Conservation (phyloP, 2,888 invertebrate genomes). For the Petrolisthes cinctipes region DNA sequence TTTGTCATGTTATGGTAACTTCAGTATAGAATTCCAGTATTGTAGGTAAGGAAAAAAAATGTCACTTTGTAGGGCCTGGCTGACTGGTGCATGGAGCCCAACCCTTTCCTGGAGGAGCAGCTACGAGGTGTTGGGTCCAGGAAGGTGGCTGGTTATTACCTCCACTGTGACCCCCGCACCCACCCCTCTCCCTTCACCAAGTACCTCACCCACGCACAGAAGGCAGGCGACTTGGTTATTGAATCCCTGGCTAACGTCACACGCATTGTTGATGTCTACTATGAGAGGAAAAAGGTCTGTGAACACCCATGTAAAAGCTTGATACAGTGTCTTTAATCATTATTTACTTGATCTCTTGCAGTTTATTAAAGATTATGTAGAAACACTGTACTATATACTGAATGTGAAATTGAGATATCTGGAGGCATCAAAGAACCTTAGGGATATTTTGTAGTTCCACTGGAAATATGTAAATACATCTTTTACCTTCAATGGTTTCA, state of each 20-base stretch:
- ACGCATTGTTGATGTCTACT: conserved; percentile 73
- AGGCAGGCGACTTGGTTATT: conserved; percentile 76
- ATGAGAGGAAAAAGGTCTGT: conserved; percentile 66
- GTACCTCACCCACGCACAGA: conserved; percentile 82
- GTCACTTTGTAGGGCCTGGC: conserved; percentile 74
- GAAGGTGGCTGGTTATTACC: conserved; percentile 66
- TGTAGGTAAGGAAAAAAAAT: too few species aligned
- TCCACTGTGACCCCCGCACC: conserved; percentile 58
- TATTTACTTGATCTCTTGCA: too few species aligned
- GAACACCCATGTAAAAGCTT: not conserved
- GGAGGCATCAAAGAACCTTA: too few species aligned
- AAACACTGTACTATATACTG: too few species aligned
- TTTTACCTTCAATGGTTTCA: too few species aligned
- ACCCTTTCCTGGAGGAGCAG: conserved; percentile 78
- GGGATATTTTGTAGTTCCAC: too few species aligned
- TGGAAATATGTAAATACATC: too few species aligned
- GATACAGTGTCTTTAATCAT: too few species aligned
- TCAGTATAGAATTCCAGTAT: too few species aligned
- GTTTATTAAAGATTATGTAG: too few species aligned
- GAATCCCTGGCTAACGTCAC: conserved; percentile 72
- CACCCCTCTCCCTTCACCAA: conserved; percentile 76
- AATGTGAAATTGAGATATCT: too few species aligned
- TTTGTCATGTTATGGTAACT: too few species aligned
- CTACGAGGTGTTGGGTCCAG: conserved; percentile 67
- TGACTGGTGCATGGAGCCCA: conserved; percentile 88